Evolutionary conservation across 1,140 invertebrate genomes (phyloP).

Genomic region (Brevipalpus yothersi): DNA sequence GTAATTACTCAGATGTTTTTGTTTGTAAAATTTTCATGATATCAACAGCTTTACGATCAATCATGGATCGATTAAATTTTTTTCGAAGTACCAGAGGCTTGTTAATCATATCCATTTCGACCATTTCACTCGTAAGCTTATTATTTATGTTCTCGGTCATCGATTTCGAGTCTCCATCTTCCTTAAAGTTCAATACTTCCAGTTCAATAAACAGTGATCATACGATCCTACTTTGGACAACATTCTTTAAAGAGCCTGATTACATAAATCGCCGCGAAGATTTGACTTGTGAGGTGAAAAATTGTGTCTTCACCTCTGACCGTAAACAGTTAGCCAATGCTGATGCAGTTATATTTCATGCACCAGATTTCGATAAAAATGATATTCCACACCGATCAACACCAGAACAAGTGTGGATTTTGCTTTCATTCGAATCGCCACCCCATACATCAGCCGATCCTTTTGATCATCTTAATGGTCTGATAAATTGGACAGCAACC

Average conservation of each 20-base stretch:
- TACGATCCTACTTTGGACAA: not conserved
- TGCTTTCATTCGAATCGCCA: slow-evolving; percentile 14
- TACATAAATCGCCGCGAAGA: not conserved
- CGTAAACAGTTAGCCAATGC: slow-evolving; percentile 1
- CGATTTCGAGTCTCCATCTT: too few relatives aligned
- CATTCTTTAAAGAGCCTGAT: not conserved
- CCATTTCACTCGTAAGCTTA: too few relatives aligned
- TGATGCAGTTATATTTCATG: not conserved
- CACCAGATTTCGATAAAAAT: slow-evolving; percentile 9
- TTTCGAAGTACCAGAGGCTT: too few relatives aligned
- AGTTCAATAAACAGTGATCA: too few relatives aligned
- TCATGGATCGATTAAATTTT: too few relatives aligned
- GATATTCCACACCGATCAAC: slow-evolving; percentile 16
- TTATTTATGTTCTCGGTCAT: too few relatives aligned
- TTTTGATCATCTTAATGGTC: slow-evolving; percentile 29
- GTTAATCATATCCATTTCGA: too few relatives aligned
- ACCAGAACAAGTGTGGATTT: slow-evolving; percentile 12
- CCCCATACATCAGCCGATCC: slow-evolving; percentile 9
- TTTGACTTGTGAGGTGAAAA: not conserved
- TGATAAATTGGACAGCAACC: slow-evolving; percentile 86
- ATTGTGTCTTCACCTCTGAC: slow-evolving; percentile 6
- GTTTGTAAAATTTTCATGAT: too few relatives aligned
- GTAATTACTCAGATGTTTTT: too few relatives aligned
- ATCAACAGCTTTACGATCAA: too few relatives aligned
- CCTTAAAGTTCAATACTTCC: too few relatives aligned